Conservation (phyloP, 2,797 vertebrate genomes). For the Enoplosus armatus region DNA sequence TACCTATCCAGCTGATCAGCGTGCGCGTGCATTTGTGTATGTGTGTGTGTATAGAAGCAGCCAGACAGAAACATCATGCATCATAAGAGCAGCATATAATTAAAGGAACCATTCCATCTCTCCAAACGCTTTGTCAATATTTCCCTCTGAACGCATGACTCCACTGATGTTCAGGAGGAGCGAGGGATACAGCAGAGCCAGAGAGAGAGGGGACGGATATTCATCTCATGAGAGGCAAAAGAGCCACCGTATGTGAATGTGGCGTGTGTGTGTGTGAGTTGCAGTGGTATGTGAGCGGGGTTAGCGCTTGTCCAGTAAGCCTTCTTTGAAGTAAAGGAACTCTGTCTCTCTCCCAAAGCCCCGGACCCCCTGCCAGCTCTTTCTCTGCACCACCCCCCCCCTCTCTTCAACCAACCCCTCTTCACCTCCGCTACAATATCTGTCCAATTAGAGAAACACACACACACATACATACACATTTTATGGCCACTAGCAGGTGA, state of each 20-base stretch:
- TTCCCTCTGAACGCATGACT: slow-evolving; percentile 69
- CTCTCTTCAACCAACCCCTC: slow-evolving; percentile 54
- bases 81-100: slow-evolving; percentile 75
- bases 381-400: slow-evolving; percentile 18
- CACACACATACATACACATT: slow-evolving; percentile 46
- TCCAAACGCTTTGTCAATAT: slow-evolving; percentile 80
- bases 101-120: slow-evolving; percentile 75
- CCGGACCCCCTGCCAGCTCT: slow-evolving; percentile 61
- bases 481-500: slow-evolving; percentile 62
- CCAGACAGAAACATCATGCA: slow-evolving; percentile 65
- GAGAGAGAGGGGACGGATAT: slow-evolving; percentile 65
- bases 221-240: slow-evolving; percentile 75
- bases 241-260: slow-evolving; percentile 53
- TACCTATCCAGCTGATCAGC: slow-evolving; percentile 79
- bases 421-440: slow-evolving; percentile 73
- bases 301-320: slow-evolving; percentile 66
- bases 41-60: slow-evolving; percentile 36
- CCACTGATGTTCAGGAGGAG: slow-evolving; percentile 67
- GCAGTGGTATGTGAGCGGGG: slow-evolving; percentile 52
- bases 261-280: slow-evolving; percentile 49
- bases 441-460: slow-evolving; percentile 77
- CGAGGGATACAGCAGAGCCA: slow-evolving; percentile 51
- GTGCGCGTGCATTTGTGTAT: slow-evolving; percentile 5
- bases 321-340: slow-evolving; percentile 77
- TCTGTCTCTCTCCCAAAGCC: slow-evolving; percentile 68